Conservation (phyloP, 92 coral and sea anemone genomes). For the Palythoa grandiflora region DNA sequence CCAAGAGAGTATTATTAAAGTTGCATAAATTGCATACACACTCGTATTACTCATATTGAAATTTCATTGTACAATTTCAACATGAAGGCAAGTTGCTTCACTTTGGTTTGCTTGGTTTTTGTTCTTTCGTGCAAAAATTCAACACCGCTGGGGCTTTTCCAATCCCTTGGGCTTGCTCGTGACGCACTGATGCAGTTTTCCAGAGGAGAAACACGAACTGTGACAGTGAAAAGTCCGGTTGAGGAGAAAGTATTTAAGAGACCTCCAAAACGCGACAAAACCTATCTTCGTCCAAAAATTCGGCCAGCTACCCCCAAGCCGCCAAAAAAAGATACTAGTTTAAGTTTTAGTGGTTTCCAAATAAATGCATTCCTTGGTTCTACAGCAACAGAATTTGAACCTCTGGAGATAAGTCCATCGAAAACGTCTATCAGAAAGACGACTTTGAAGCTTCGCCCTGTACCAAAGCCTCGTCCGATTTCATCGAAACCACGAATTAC, state of each 20-base stretch:
- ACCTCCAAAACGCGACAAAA: no score
- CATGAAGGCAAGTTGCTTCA: background rate
- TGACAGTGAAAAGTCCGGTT: slow-evolving; percentile 64
- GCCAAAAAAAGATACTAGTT: no score
- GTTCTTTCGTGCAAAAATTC: background rate
- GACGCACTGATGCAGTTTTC: slow-evolving; percentile 65
- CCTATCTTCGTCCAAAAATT: background rate
- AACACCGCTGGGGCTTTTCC: background rate
- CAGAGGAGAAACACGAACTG: slow-evolving; percentile 71
- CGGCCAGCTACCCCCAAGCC: background rate
- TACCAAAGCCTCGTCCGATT: background rate
- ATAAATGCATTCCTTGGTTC: no score
- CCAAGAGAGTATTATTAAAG: no score
- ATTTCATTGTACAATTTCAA: background rate
- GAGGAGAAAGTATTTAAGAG: background rate
- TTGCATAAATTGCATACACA: background rate
- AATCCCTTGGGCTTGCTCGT: slow-evolving; percentile 55
- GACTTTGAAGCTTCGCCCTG: no score
- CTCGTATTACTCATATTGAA: background rate
- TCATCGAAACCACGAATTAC: slow-evolving; percentile 24
- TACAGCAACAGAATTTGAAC: no score
- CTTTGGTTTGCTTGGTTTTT: background rate
- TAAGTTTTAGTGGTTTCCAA: no score
- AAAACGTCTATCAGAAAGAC: no score
- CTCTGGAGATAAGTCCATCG: no score